Conservation (phyloP, 2,113 vertebrate species). For the Malurus elegans region DNA sequence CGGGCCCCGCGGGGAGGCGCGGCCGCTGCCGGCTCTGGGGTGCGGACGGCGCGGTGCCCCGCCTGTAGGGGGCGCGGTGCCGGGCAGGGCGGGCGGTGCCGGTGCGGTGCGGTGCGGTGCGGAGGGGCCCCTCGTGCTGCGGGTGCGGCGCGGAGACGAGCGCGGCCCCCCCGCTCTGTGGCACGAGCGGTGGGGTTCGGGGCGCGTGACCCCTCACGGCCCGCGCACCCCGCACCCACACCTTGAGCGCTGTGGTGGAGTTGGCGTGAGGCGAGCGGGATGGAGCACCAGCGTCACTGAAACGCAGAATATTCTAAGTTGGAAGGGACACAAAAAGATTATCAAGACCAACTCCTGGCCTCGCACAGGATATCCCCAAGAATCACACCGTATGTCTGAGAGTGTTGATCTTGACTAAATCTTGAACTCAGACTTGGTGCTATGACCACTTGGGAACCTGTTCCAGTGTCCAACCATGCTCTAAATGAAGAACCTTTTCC, state of each 20-base stretch:
- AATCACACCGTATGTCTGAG: neutral
- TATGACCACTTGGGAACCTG: neutral
- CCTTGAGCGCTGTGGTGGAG: neutral
- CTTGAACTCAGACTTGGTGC: neutral
- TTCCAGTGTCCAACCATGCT: neutral
- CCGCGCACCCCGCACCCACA: rapidly evolving
- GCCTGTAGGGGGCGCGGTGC: neutral
- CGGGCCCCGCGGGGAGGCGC: neutral
- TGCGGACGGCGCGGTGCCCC: neutral
- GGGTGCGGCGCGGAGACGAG: neutral
- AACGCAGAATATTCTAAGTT: neutral
- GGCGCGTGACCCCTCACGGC: neutral
- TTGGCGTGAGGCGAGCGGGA: neutral
- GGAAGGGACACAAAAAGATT: neutral
- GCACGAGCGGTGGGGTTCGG: rapidly evolving
- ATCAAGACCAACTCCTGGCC: neutral
- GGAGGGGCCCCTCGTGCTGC: neutral
- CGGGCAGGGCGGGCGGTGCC: neutral
- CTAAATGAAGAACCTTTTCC: neutral
- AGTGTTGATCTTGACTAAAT: neutral
- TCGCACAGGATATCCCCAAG: neutral
- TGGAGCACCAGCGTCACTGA: neutral
- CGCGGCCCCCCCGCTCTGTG: rapidly evolving
- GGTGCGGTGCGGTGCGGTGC: neutral
- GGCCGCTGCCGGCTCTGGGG: too few relatives aligned